Conservation (phyloP, 2,797 vertebrate species). For the Smutsia temminckii region DNA sequence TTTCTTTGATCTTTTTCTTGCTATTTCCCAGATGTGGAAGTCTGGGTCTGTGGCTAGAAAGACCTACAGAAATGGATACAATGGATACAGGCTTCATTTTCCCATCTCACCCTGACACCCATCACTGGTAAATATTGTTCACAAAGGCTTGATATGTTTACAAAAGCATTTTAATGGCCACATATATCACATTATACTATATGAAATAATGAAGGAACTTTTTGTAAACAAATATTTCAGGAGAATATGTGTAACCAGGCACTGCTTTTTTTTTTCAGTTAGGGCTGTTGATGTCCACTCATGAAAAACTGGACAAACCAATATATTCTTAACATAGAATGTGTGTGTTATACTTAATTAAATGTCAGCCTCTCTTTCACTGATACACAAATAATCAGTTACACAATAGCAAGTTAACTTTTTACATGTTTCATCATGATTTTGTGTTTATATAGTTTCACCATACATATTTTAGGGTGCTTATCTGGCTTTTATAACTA, state of each 20-base stretch:
- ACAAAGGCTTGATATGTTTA: background rate
- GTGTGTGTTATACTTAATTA: background rate
- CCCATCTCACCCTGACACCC: background rate
- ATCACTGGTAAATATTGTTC: background rate
- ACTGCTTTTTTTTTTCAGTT: background rate
- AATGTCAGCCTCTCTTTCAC: background rate
- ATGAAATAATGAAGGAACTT: background rate
- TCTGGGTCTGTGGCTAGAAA: background rate
- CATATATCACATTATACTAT: background rate
- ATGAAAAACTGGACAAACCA: background rate
- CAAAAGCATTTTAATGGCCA: background rate
- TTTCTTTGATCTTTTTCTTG: background rate
- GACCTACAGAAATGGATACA: background rate
- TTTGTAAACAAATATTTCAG: background rate
- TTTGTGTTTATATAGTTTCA: background rate
- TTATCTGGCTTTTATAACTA: background rate
- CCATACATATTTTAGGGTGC: background rate
- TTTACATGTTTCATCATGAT: background rate
- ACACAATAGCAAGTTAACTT: background rate
- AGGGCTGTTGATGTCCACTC: background rate
- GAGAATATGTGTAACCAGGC: background rate
- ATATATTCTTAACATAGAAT: background rate
- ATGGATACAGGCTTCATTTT: background rate
- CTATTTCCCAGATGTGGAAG: background rate
- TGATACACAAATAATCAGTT: background rate